These are phyloP conservation scores for Ammodytes dubius DNA, from an alignment of 2,113 vertebrate genomes.

Conservation along the genomic window DNA sequence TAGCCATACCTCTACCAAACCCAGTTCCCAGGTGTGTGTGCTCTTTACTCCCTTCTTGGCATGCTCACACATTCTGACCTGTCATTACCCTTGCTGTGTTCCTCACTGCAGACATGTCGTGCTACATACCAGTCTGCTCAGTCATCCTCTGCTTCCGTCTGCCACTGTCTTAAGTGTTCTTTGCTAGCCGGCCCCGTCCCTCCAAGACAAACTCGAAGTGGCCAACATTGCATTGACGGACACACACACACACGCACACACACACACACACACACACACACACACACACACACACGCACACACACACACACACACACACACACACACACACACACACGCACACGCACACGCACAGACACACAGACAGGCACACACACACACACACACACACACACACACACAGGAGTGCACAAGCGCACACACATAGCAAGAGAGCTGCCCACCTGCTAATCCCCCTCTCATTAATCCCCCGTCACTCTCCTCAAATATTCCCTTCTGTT, in stretches of 20 bases:
- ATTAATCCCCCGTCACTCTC: conserved; percentile 93
- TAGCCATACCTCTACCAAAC: background rate
- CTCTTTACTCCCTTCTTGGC: conserved; percentile 12
- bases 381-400: background rate
- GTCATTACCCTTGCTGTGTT: conserved; percentile 18
- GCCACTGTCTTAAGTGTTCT: conserved; percentile 25
- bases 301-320: conserved; percentile 40
- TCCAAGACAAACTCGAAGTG: conserved; percentile 56
- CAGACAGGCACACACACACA: conserved; percentile 50
- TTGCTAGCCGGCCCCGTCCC: conserved; percentile 26
- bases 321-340: conserved; percentile 22
- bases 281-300: background rate
- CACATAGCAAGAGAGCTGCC: conserved; percentile 63
- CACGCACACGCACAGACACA: conserved; percentile 75
- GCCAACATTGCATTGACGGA: conserved; percentile 36
- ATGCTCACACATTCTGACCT: conserved; percentile 42
- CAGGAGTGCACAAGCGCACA: background rate
- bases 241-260: conserved; percentile 32
- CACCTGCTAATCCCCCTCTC: conserved; percentile 96
- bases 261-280: conserved; percentile 68
- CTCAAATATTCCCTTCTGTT: conserved; percentile 92
- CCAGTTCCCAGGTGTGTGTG: conserved; percentile 20
- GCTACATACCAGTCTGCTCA: conserved; percentile 47
- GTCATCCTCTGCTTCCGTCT: conserved; percentile 53
- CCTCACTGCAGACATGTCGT: conserved; percentile 14